These are phyloP conservation scores for Hydractinia echinata DNA, from an alignment of 30 jellyfish, hydroid and myxozoan species.

Conservation along the genomic window DNA sequence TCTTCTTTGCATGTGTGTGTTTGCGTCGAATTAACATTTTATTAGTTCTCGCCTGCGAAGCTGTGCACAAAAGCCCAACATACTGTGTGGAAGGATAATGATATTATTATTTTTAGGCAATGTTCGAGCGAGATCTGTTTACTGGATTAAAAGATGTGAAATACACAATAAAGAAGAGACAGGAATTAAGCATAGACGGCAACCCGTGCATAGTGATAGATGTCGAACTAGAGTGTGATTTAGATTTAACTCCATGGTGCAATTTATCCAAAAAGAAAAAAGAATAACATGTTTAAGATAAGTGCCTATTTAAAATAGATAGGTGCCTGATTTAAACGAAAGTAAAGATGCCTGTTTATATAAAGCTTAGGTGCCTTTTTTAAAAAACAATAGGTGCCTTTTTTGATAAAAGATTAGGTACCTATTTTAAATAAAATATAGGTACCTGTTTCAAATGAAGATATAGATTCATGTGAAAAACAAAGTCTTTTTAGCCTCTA, in stretches of 20 bases:
- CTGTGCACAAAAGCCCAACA: too few species aligned
- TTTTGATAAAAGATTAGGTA: too few species aligned
- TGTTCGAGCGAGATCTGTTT: constrained; percentile 66
- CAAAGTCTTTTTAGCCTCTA: too few species aligned
- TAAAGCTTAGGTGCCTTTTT: too few species aligned
- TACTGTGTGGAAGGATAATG: background rate
- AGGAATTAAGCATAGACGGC: constrained; percentile 63
- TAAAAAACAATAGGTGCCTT: too few species aligned
- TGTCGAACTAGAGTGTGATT: constrained; percentile 59
- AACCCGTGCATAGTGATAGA: constrained; percentile 58
- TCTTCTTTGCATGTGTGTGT: background rate
- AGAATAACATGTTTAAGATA: background rate
- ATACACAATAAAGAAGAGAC: constrained; percentile 37
- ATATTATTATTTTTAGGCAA: constrained; percentile 49
- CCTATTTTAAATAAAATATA: too few species aligned
- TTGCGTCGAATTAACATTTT: background rate
- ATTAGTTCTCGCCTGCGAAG: too few species aligned
- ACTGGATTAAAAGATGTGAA: constrained; percentile 65
- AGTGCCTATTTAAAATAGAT: too few species aligned
- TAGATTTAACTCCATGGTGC: constrained; percentile 82
- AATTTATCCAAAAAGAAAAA: constrained; percentile 45
- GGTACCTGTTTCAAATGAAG: too few species aligned
- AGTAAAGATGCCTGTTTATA: too few species aligned
- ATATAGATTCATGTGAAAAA: too few species aligned
- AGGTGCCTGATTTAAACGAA: too few species aligned